phyloP scores from a whole-genome alignment of 2,113 vertebrate species.

The Ammodytes dubius region DNA sequence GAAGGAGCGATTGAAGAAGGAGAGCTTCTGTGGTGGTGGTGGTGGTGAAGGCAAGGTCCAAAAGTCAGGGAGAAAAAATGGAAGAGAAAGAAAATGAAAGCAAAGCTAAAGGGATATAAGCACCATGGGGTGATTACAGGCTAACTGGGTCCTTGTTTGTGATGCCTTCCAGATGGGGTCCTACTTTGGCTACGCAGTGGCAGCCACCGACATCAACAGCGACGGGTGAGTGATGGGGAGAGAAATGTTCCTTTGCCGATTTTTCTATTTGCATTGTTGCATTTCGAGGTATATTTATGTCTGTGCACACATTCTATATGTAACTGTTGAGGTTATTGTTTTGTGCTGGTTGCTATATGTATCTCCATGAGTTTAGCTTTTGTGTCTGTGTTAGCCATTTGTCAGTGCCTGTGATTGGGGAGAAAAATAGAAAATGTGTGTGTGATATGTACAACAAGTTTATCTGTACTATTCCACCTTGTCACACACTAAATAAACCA shows the following conservation, averaged over 20 bases:
- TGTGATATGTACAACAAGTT: too few species aligned
- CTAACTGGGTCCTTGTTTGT: constrained; percentile 64
- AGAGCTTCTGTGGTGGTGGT: constrained; percentile 46
- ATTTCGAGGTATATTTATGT: too few species aligned
- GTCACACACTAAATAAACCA: too few species aligned
- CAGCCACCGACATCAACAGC: constrained; percentile 89
- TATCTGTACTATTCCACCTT: too few species aligned
- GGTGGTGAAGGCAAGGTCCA: constrained; percentile 5
- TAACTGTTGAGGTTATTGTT: too few species aligned
- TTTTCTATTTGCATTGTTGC: too few species aligned
- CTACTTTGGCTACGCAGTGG: constrained; percentile 92
- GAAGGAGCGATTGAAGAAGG: constrained; percentile 57
- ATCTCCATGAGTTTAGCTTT: too few species aligned
- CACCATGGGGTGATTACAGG: constrained; percentile 65
- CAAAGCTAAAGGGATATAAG: constrained; percentile 53
- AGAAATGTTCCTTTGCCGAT: not conserved
- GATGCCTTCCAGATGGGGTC: constrained; percentile 91
- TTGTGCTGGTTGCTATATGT: too few species aligned
- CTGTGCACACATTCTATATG: too few species aligned
- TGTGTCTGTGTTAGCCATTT: too few species aligned
- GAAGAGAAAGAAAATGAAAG: constrained; percentile 45
- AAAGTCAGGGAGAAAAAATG: constrained; percentile 32
- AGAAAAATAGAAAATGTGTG: not conserved
- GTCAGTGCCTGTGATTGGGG: too few species aligned
- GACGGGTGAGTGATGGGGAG: constrained; percentile 87